Evolutionary conservation across 2,888 invertebrate genomes (phyloP).

Genomic region (Andrena dorsata): DNA sequence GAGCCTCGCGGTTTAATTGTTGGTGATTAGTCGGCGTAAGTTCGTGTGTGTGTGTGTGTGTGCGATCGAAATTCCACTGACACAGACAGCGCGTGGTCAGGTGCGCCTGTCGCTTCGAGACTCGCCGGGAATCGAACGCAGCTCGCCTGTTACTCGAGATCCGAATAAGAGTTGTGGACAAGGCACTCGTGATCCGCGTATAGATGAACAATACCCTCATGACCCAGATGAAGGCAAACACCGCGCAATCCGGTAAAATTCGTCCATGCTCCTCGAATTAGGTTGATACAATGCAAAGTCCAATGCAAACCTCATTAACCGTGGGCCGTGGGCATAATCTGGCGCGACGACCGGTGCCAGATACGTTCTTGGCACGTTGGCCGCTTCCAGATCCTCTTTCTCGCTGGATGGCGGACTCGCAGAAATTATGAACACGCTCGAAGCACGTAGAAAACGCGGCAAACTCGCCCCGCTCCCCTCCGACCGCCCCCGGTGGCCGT

Average conservation of each 20-base stretch:
- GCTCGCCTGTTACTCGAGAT: not conserved
- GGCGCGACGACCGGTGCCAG: constrained; percentile 9
- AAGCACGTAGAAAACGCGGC: constrained; percentile 57
- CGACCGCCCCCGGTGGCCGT: too few species aligned
- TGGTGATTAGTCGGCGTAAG: not conserved
- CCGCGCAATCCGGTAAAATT: too few species aligned
- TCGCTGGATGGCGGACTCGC: not conserved
- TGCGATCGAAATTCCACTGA: too few species aligned
- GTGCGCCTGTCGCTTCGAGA: too few species aligned
- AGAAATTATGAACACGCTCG: constrained; percentile 53
- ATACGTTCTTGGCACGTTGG: constrained; percentile 53
- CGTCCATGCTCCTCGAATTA: not conserved
- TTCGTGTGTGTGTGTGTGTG: too few species aligned
- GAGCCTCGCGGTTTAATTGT: not conserved
- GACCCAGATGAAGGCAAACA: not conserved
- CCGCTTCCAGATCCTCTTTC: constrained; percentile 9
- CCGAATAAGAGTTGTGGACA: not conserved
- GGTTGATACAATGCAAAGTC: constrained; percentile 11
- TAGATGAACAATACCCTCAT: not conserved
- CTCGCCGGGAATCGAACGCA: not conserved
- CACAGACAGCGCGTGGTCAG: too few species aligned
- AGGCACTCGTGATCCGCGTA: not conserved
- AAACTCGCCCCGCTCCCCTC: constrained; percentile 24
- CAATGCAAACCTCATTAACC: constrained; percentile 42
- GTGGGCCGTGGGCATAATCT: constrained; percentile 4